Evolutionary conservation across 2,797 vertebrate genomes (phyloP).

Genomic region (Chaenodraco wilsoni): DNA sequence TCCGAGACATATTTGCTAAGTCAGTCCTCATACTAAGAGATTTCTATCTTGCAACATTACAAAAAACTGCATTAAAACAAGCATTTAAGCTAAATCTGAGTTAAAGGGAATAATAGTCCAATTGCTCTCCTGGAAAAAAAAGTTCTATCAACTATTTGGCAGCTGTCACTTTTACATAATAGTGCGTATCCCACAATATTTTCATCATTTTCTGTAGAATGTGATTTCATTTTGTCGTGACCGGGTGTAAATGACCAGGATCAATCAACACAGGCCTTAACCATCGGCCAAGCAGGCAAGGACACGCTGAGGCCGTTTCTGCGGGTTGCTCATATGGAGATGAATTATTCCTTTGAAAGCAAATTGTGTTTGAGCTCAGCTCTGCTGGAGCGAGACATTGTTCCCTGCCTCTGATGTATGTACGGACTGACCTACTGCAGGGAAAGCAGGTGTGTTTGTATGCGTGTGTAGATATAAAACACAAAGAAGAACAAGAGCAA

Average conservation of each 20-base stretch:
- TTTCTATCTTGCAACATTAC: background rate
- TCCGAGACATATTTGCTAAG: too few relatives aligned
- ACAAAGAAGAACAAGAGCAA: slow-evolving; percentile 18
- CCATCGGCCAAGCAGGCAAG: slow-evolving; percentile 32
- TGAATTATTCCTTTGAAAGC: slow-evolving; percentile 66
- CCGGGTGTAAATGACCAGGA: slow-evolving; percentile 36
- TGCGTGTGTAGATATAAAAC: slow-evolving; percentile 14
- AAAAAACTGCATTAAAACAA: background rate
- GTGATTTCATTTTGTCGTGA: slow-evolving; percentile 46
- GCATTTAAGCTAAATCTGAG: background rate
- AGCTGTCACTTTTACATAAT: slow-evolving; percentile 8
- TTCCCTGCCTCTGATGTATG: slow-evolving; percentile 43
- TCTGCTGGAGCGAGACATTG: slow-evolving; percentile 49
- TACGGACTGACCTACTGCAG: slow-evolving; percentile 25
- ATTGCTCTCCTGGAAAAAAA: too few relatives aligned
- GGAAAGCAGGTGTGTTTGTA: background rate
- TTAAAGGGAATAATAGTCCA: background rate
- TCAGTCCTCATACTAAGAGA: background rate
- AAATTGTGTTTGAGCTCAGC: slow-evolving; percentile 67
- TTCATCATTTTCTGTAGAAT: slow-evolving; percentile 15
- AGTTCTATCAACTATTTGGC: background rate
- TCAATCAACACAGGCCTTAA: slow-evolving; percentile 46
- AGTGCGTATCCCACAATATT: slow-evolving; percentile 14
- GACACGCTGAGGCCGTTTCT: slow-evolving; percentile 45
- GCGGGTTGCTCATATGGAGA: slow-evolving; percentile 45